Percentiles rank a stretch among this genome's conserved stretches.
These are phyloP conservation scores for Apteryx owenii DNA, from an alignment of 2,113 vertebrate species.

Conservation along the genomic window DNA sequence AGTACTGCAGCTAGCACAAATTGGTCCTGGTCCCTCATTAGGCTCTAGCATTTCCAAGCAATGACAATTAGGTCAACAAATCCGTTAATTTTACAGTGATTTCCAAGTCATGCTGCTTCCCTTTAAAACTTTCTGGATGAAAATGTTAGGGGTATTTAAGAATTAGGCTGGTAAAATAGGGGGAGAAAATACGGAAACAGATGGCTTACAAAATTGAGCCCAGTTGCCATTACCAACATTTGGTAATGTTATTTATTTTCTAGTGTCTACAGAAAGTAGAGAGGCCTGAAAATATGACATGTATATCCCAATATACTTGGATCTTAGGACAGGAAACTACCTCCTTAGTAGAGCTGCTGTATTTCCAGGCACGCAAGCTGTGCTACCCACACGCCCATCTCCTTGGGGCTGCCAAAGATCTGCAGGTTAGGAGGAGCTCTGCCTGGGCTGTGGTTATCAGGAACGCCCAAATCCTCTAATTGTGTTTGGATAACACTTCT, in stretches of 20 bases:
- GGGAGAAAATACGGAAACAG: not conserved
- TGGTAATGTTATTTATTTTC: not conserved
- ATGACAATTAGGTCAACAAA: conserved; percentile 50
- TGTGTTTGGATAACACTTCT: not conserved
- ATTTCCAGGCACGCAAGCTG: not conserved
- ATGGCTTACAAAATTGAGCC: not conserved
- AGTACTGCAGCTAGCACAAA: conserved; percentile 47
- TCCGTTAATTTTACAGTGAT: not conserved
- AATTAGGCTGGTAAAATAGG: conserved; percentile 4
- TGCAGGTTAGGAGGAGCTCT: not conserved
- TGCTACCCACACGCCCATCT: not conserved
- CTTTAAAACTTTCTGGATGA: conserved; percentile 8
- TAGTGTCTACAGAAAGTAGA: not conserved
- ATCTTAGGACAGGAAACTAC: not conserved
- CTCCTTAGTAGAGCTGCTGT: not conserved
- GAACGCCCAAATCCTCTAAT: not conserved
- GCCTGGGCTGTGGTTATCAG: fast-evolving
- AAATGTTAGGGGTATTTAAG: not conserved
- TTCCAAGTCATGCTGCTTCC: not conserved
- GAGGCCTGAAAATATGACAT: not conserved
- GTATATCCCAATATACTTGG: not conserved
- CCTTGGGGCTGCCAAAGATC: not conserved
- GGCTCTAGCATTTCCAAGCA: conserved; percentile 19
- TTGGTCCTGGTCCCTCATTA: conserved; percentile 17
- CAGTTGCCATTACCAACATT: not conserved